Percentiles rank a stretch among this genome's conserved stretches.
Conservation (phyloP, 23 tunicate genomes). For the Ciona savignyi region DNA sequence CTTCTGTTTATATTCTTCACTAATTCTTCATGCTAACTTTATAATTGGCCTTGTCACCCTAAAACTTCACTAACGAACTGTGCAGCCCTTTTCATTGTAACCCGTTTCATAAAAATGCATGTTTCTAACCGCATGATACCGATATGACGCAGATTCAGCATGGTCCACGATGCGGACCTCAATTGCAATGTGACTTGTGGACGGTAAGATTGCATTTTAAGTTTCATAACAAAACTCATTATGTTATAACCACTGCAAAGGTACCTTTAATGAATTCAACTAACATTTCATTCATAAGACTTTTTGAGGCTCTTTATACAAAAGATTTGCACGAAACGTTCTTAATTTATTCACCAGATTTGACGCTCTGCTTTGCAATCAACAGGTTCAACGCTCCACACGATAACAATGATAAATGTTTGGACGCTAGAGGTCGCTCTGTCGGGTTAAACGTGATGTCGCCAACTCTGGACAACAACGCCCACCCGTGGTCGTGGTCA, state of each 20-base stretch:
- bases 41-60: not conserved
- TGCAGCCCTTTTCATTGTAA: too few species aligned
- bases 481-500: conserved; percentile 97
- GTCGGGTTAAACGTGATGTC: conserved; percentile 75
- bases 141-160: conserved; percentile 26
- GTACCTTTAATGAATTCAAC: too few species aligned
- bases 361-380: too few species aligned
- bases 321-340: not conserved
- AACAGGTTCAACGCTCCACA: conserved; percentile 82
- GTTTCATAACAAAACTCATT: too few species aligned
- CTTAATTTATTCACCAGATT: too few species aligned
- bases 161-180: conserved; percentile 26
- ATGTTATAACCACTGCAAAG: too few species aligned
- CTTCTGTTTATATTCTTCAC: not conserved
- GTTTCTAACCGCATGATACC: conserved; percentile 19
- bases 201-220: not conserved
- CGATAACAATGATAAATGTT: conserved; percentile 81
- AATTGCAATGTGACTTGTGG: conserved; percentile 29
- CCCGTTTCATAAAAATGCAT: too few species aligned
- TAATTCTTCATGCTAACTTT: not conserved
- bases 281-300: too few species aligned
- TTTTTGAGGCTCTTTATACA: too few species aligned
- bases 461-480: conserved; percentile 75
- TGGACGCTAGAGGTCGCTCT: conserved; percentile 38
- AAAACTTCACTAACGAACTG: not conserved